phyloP scores from a whole-genome alignment of 2,888 invertebrate genomes.

The Lepidocyrtoides sp. region DNA sequence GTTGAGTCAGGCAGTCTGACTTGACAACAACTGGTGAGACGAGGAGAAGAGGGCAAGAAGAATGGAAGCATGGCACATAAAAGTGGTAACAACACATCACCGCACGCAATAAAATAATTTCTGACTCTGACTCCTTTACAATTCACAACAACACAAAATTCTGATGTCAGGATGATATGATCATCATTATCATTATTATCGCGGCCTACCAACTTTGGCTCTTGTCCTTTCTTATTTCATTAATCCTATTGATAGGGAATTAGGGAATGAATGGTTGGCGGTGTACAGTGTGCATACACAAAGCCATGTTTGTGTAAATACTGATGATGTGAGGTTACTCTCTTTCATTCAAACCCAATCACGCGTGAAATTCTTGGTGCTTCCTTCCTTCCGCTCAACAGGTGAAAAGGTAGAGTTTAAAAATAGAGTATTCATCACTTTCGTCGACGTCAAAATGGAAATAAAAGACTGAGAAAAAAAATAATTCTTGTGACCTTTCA shows the following conservation, averaged over 20 bases:
- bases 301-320: not conserved
- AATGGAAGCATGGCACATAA: not conserved
- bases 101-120: slow-evolving; percentile 62
- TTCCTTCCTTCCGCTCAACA: slow-evolving; percentile 37
- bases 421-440: too few relatives aligned
- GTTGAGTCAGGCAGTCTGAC: slow-evolving; percentile 76
- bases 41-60: slow-evolving; percentile 20
- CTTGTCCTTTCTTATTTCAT: not conserved
- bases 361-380: not conserved
- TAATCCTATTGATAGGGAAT: slow-evolving; percentile 22
- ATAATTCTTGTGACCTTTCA: too few relatives aligned
- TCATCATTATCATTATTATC: slow-evolving; percentile 29
- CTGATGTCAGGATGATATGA: slow-evolving; percentile 22
- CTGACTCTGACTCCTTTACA: not conserved
- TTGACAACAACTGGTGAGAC: slow-evolving; percentile 63
- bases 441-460: too few relatives aligned
- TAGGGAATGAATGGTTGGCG: not conserved
- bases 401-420: too few relatives aligned
- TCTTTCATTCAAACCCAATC: slow-evolving; percentile 32
- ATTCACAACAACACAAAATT: not conserved
- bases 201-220: not conserved
- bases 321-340: not conserved
- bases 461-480: too few relatives aligned
- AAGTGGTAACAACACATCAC: not conserved
- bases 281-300: too few relatives aligned